phyloP scores from a whole-genome alignment of 1,140 invertebrate genomes.

The Trissolcus basalis region DNA sequence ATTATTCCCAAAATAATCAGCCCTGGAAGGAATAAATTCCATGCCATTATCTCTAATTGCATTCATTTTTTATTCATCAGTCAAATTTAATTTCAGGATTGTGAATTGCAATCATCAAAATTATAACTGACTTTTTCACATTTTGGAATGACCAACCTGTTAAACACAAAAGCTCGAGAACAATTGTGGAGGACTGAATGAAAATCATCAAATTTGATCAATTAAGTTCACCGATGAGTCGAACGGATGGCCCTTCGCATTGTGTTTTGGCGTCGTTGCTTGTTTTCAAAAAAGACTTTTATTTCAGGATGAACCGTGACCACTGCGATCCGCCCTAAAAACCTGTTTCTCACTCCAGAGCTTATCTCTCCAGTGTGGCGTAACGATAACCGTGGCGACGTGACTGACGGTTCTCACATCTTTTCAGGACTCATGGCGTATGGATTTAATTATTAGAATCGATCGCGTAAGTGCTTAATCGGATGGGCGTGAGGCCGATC shows the following conservation, averaged over 20 bases:
- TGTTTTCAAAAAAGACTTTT: conserved; percentile 38
- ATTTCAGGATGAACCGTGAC: conserved; percentile 38
- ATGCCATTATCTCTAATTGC: too few species aligned
- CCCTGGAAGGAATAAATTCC: too few species aligned
- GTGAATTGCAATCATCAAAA: too few species aligned
- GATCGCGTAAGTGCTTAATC: conserved; percentile 69
- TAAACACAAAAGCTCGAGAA: conserved; percentile 7
- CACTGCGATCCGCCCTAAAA: conserved; percentile 2
- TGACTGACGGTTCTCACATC: conserved; percentile 59
- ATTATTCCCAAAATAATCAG: too few species aligned
- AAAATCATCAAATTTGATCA: conserved; percentile 7
- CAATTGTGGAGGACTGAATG: not conserved
- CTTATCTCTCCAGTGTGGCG: conserved; percentile 29
- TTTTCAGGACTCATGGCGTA: conserved; percentile 39
- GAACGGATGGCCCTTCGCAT: conserved; percentile 2
- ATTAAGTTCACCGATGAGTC: not conserved
- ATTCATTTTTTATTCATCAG: too few species aligned
- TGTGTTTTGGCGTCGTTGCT: conserved; percentile 6
- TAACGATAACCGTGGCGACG: conserved; percentile 32
- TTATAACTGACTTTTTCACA: too few species aligned
- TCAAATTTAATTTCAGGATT: too few species aligned
- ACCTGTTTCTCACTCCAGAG: conserved; percentile 22
- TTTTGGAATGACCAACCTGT: not conserved
- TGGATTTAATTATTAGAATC: conserved; percentile 72
- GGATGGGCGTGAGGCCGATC: conserved; percentile 68